These are phyloP conservation scores for Epinephelus lanceolatus DNA, from an alignment of 2,113 vertebrate species.

Conservation along the genomic window DNA sequence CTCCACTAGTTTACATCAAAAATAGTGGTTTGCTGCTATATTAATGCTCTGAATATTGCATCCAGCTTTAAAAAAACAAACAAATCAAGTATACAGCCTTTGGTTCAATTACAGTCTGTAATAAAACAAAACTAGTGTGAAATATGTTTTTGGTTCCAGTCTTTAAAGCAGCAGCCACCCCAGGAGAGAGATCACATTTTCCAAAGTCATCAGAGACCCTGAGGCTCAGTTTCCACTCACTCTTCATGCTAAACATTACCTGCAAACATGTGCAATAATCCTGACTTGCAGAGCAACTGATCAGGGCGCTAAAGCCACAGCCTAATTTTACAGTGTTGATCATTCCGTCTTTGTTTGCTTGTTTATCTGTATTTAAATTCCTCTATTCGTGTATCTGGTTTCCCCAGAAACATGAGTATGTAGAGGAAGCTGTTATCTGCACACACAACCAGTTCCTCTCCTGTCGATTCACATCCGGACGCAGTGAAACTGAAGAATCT, in stretches of 20 bases:
- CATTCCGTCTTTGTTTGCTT: background rate
- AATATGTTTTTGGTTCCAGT: background rate
- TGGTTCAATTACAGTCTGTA: no score
- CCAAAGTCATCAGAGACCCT: background rate
- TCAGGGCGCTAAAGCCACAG: background rate
- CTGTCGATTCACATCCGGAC: background rate
- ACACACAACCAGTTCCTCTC: conserved; percentile 12
- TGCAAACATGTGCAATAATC: background rate
- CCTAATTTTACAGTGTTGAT: background rate
- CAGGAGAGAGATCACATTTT: background rate
- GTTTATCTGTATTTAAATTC: background rate
- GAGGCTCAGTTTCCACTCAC: background rate
- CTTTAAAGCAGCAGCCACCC: background rate
- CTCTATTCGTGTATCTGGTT: background rate
- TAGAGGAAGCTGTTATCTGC: conserved; percentile 14
- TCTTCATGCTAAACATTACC: background rate
- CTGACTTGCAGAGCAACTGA: no score
- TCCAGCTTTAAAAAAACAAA: no score
- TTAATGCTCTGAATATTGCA: no score
- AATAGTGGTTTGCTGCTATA: no score
- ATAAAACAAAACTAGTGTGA: no score
- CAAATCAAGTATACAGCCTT: no score
- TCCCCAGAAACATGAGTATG: background rate
- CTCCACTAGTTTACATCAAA: no score
- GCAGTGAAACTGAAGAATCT: conserved; percentile 5